These are phyloP conservation scores for Nebria brevicollis DNA, from an alignment of 2,888 invertebrate species.

Conservation along the genomic window DNA sequence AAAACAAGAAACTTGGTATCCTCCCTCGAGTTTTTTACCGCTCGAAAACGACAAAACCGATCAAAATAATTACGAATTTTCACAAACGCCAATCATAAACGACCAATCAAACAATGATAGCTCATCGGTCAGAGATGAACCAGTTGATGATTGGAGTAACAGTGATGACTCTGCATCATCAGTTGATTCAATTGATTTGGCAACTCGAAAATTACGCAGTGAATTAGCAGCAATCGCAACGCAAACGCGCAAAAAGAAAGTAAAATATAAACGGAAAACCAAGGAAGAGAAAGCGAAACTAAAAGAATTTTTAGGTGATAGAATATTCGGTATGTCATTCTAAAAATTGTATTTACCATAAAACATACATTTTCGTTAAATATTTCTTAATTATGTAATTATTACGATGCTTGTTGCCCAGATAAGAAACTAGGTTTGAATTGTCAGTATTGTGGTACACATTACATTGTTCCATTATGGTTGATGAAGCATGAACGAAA, in stretches of 20 bases:
- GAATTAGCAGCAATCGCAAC: conserved; percentile 23
- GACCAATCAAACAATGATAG: not conserved
- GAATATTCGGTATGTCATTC: conserved; percentile 49
- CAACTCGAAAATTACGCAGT: conserved; percentile 21
- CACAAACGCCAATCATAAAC: not conserved
- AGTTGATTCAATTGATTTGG: conserved; percentile 37
- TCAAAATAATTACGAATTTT: not conserved
- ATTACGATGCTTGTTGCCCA: not conserved
- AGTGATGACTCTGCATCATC: conserved; percentile 31
- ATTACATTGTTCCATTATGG: conserved; percentile 53
- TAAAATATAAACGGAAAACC: conserved; percentile 22
- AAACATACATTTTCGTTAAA: not conserved
- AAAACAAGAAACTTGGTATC: conserved; percentile 35
- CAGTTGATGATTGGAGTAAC: conserved; percentile 22
- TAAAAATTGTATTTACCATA: no score
- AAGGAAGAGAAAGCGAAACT: conserved; percentile 44
- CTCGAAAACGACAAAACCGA: not conserved
- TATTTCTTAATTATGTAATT: not conserved
- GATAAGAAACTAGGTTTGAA: conserved; percentile 36
- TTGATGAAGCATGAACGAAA: conserved; percentile 54
- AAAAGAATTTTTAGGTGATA: conserved; percentile 50
- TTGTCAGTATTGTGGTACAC: conserved; percentile 54
- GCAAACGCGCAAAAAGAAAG: conserved; percentile 24
- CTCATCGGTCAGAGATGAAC: conserved; percentile 46
- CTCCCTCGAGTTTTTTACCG: not conserved